Evolutionary conservation across 2,888 invertebrate species (phyloP), one percentile per base, ranked within the genome.

Genomic region (Linhomoeus sp.): DNA sequence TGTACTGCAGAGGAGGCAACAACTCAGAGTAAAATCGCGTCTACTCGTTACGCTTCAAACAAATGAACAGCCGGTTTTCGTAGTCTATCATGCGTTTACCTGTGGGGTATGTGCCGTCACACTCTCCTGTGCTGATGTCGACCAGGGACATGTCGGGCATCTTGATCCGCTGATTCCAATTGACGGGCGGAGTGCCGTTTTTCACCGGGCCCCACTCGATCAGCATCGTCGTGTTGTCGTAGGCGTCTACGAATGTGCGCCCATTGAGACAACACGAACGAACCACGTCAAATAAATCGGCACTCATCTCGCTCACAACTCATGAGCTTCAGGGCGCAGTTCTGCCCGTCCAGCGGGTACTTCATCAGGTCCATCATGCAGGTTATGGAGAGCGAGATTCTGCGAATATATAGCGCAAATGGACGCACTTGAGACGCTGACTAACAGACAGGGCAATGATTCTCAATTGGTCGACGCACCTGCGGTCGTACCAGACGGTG

Each of bases 331-430:
- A 94, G 90, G 53, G 90, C 90, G 73, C 94, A 94, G 70, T 90
- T 90, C 72, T 94, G 94, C 57, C 82, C 82, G 71, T 94, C 94
- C 55, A 94, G 73, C 1, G 94, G 94, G 71, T 94, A 94, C 71
- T 94, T 87, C 70, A 92, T 92, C 36, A 94, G 76, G 70, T 94
- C 90, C 90, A 94, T 92, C 88, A 92, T 92, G 72, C 94, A 94
- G 53, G 94, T 92, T 53, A 94, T 73, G 1, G 92, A 92, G 41
- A 92, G 88, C 5, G 92, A 92, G 70, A 92, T 92, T 58, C 70
- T 12, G 29, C 7, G 29, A 29, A 29, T 12, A 38, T 5, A 29
- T 29, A n/a, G n/a, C n/a, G n/a, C n/a, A n/a, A n/a, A n/a, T n/a
- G n/a, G n/a, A n/a, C n/a, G n/a, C n/a, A n/a, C n/a, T n/a, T n/a